A percentile compares a stretch with the other conserved stretches of the same genome.
Evolutionary conservation across 2,888 invertebrate genomes (phyloP).

Genomic region (Hemithea aestivaria): DNA sequence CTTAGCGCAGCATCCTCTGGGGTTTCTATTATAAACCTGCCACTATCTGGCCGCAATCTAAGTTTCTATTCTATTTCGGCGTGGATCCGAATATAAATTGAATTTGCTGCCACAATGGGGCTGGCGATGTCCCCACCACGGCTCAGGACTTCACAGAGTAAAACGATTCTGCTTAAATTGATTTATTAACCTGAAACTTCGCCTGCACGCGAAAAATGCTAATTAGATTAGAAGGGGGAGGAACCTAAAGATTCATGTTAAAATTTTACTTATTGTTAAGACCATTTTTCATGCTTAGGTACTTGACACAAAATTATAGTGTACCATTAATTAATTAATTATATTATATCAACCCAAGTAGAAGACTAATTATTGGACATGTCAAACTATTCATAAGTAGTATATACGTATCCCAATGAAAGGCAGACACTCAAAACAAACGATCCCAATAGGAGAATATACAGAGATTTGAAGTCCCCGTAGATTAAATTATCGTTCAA

Average conservation of each 20-base stretch:
- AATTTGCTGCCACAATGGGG: constrained; percentile 55
- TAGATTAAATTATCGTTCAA: not conserved
- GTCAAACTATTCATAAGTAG: no score
- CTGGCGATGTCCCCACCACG: constrained; percentile 44
- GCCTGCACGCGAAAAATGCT: constrained; percentile 33
- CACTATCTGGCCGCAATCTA: constrained; percentile 53
- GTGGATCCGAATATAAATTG: constrained; percentile 64
- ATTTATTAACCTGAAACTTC: constrained; percentile 48
- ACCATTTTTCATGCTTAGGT: no score
- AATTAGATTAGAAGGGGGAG: constrained; percentile 19
- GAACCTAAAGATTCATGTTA: constrained; percentile 5
- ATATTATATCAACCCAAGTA: no score
- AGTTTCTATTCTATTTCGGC: constrained; percentile 59
- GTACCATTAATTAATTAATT: no score
- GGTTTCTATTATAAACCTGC: constrained; percentile 38
- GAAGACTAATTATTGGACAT: no score
- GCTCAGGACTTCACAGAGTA: constrained; percentile 41
- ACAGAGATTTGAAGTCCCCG: no score
- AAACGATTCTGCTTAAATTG: constrained; percentile 51
- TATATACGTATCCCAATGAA: no score
- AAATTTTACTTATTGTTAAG: no score
- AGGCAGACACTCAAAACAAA: no score
- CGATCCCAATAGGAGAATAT: no score
- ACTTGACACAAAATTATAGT: no score
- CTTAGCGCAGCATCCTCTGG: constrained; percentile 22